phyloP scores from a whole-genome alignment of 2,888 invertebrate species.

The Amphipoea oculea region DNA sequence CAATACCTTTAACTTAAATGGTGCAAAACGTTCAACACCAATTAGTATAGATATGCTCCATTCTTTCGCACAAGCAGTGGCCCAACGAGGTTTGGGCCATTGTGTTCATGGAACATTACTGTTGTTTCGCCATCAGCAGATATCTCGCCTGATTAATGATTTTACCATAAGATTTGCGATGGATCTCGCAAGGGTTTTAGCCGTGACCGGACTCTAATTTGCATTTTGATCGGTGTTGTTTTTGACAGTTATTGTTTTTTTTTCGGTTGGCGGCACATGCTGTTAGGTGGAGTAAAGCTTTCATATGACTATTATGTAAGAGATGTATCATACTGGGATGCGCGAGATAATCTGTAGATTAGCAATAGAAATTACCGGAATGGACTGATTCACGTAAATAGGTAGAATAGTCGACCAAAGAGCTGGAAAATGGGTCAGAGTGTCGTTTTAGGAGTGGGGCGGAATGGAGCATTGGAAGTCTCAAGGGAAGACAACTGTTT shows the following conservation, averaged over 20 bases:
- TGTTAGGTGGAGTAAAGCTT: background rate
- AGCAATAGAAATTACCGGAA: background rate
- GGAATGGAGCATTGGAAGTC: background rate
- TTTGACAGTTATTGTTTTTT: constrained; percentile 46
- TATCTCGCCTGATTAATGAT: constrained; percentile 87
- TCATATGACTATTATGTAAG: background rate
- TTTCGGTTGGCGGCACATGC: constrained; percentile 18
- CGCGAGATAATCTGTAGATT: background rate
- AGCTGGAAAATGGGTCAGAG: background rate
- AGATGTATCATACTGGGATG: background rate
- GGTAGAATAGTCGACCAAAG: background rate
- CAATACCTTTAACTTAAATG: constrained; percentile 70
- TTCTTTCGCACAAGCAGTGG: constrained; percentile 66
- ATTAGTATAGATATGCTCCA: constrained; percentile 76
- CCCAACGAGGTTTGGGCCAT: constrained; percentile 70
- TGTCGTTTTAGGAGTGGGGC: too few species aligned
- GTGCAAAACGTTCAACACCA: constrained; percentile 77
- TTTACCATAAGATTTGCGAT: constrained; percentile 84
- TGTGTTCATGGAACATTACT: constrained; percentile 84
- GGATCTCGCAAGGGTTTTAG: constrained; percentile 71
- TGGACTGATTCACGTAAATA: background rate
- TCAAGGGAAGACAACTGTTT: background rate
- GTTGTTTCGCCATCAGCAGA: constrained; percentile 71
- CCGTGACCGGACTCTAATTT: constrained; percentile 63
- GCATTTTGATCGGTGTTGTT: constrained; percentile 34